Evolutionary conservation across 2,888 invertebrate species (phyloP), one percentile per base, ranked within the genome.

Genomic region (Lycia hirtaria): DNA sequence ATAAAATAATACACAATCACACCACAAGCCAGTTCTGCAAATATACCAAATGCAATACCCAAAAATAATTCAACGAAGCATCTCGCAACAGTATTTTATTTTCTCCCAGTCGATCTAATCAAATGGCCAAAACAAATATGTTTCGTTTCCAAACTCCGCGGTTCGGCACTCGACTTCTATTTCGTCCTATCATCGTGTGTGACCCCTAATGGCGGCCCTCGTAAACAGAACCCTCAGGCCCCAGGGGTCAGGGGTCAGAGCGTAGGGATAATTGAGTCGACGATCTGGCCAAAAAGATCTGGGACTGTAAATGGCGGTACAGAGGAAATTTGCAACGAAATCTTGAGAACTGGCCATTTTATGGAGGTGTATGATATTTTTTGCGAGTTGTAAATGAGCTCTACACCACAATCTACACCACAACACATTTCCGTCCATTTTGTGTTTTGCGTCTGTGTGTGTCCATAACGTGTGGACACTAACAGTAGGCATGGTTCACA

Each of bases 181-280:
- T 56, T 28, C n/a, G n/a, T n/a, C 47, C 49, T 51, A 40, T 48
- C 45, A 47, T 24, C 30, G 40, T 41, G 52, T 53, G 58, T 55
- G 60, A 47, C 50, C 54, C 43, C 6, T 30, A 50, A 56, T 57
- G 49, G 37, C 12, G 44, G 59, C 56, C 62, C 62, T 62, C 65
- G 51, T 65, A 62, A 65, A 65, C 33, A 41, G 35, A 48, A 35
- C 55, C 37, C 19, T 32, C 32, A 12, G 10, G 49, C 35, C 35
- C 37, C 14, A 44, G 22, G 28, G 44, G 45, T 54, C 44, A 32
- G 41, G 45, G 57, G 53, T 57, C 61, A 56, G 47, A 37, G 49
- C 47, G 45, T 43, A 47, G 49, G 40, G 52, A 56, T 65, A 62
- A 65, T 62, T 56, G 65, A 60, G 59, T 53, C 45, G 14, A 17